Base-by-base conservation (phyloP, 2,113 vertebrate genomes). In the Pygoscelis antarcticus region DNA sequence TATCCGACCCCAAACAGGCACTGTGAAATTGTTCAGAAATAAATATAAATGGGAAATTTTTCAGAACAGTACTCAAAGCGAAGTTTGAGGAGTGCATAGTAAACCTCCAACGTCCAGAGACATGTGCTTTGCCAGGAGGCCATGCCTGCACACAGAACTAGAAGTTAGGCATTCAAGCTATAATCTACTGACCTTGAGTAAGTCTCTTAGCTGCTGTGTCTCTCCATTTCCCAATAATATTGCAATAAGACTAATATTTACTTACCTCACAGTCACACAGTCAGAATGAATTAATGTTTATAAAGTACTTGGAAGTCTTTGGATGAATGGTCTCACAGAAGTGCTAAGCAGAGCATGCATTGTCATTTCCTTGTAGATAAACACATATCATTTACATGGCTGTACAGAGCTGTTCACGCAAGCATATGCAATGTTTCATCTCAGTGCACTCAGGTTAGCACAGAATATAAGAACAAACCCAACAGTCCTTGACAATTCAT, bases 211-310 rank as follows among this genome's bases (percentile, higher is more conserved):
- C 70, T 80, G 27, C 83, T 55, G 25, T 30, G 38, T 42, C 87
- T 92, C 75, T 91, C 71, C 68, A 40, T 90, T 93, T 83, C 66
- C 78, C 78, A 58, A 22, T 96, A 94, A 91, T 83, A 83, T 60
- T 80, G 38, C 84, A 77, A 78, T 85, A 91, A 91, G 89, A 76
- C 89, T 95, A 96, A 97, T 96, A 97, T 97, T 97, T 97, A 77
- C 94, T 82, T 85, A 83, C 84, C 46, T 91, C 78, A 66, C 57
- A 62, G 83, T 55, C 89, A 58, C 91, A 87, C 10, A 84, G 85
- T 83, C 91, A 91, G 89, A 87, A 90, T 52, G 88, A 97, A 96
- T 96, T 88, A 92, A 92, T 94, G 88, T 96, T 96, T 93, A 70
- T 92, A 92, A 92, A 95, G 88, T 84, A 93, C 85, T 93, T 36